Evolutionary conservation across 2,797 vertebrate genomes (phyloP), one percentile per base, ranked within the genome.

Genomic region (Peromyscus aztecus): DNA sequence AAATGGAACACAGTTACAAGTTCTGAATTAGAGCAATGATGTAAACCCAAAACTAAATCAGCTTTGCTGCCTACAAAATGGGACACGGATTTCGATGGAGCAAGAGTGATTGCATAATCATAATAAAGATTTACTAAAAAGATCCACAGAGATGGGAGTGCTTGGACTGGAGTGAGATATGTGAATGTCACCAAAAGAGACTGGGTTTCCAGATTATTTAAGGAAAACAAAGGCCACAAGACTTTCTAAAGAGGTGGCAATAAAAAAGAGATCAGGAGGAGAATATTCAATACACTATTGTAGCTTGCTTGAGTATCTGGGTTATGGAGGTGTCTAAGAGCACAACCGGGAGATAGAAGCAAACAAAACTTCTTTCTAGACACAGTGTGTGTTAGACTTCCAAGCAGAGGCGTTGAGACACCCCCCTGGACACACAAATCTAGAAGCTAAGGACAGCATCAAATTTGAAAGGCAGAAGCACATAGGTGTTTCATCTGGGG

Each of bases 11-110:
- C 27, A n/a, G 63, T 65, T 55, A 12, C 46, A 69, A 37, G n/a
- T 24, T 57, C 31, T 43, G 19, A 37, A 57, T 77, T 78, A 85
- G 59, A 57, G 4, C 29, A 61, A 43, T 81, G 7, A 63, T n/a
- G 61, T 14, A 29, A 69, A n/a, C 65, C 90, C 71, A 87, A 77
- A 92, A 83, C 37, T 91, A 76, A 94, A 80, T 49, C 84, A 92
- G 67, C 3, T 1, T 14, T 27, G 71, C 59, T 69, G 40, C 80
- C 80, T 78, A 29, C 52, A 71, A 13, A 67, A 69, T 52, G 14
- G 40, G 78, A 52, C 76, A 29, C 17, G 5, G 71, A 80, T 95
- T 96, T 77, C 93, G 81, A 31, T 46, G 21, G 29, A 96, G 8
- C 59, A 67, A 71, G 57, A 81, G 7, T 82, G 43, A 85, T 46